These are phyloP conservation scores for Mimachlamys varia DNA, from an alignment of 2,888 invertebrate species.

Conservation along the genomic window DNA sequence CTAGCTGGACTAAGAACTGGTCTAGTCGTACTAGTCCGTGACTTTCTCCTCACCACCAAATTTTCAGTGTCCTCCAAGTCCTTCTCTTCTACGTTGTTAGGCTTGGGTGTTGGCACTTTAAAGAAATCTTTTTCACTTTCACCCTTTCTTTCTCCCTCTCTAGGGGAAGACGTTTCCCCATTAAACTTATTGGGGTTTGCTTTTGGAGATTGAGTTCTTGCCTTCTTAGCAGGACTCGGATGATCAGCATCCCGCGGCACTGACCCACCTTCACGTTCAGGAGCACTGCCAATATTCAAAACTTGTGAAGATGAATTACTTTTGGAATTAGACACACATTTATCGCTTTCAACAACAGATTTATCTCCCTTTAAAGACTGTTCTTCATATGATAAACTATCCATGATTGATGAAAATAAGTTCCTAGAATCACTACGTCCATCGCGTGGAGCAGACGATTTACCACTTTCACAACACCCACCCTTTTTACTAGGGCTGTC, in stretches of 20 bases:
- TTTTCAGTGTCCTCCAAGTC: conserved; percentile 62
- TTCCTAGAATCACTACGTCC: conserved; percentile 13
- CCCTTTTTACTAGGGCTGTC: conserved; percentile 10
- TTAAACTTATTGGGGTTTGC: conserved; percentile 50
- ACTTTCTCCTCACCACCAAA: conserved; percentile 52
- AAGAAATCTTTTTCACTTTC: conserved; percentile 64
- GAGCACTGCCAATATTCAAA: neutral
- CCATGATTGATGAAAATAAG: conserved; percentile 16
- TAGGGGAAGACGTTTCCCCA: conserved; percentile 44
- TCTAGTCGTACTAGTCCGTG: conserved; percentile 53
- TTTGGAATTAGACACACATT: conserved; percentile 19
- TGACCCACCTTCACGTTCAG: conserved; percentile 17
- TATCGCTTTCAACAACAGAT: neutral
- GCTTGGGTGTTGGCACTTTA: conserved; percentile 71
- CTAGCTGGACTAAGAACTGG: conserved; percentile 70
- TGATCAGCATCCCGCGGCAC: neutral
- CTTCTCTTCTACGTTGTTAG: conserved; percentile 58
- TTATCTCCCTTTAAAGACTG: conserved; percentile 12
- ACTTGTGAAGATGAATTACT: conserved; percentile 14
- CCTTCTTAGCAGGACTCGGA: conserved; percentile 13
- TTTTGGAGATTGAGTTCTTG: conserved; percentile 45
- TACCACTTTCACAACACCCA: neutral
- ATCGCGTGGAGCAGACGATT: neutral
- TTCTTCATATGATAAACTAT: conserved; percentile 23
- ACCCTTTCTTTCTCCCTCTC: conserved; percentile 42